These are phyloP conservation scores for Oryzaephilus surinamensis DNA, from an alignment of 1,140 invertebrate genomes.

Conservation along the genomic window DNA sequence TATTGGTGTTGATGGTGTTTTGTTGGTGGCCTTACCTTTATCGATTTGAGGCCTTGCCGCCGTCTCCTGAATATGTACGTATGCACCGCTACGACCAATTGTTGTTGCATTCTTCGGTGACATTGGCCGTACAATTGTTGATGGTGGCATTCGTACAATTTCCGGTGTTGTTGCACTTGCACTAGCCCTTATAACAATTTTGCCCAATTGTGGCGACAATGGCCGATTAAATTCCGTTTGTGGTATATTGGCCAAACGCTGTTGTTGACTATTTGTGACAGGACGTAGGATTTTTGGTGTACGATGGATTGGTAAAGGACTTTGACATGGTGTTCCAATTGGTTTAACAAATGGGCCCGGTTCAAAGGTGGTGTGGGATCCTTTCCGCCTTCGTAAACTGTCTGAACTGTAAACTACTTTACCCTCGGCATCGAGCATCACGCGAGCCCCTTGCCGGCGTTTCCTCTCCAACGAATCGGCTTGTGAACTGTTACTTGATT, in stretches of 20 bases:
- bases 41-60: conserved; percentile 48
- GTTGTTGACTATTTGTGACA: conserved; percentile 22
- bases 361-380: conserved; percentile 73
- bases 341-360: conserved; percentile 62
- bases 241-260: no score
- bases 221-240: no score
- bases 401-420: conserved; percentile 85
- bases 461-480: conserved; percentile 38
- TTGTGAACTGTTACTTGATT: conserved; percentile 34
- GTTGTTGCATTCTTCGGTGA: conserved; percentile 35
- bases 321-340: conserved; percentile 33
- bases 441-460: conserved; percentile 59
- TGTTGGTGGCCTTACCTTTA: conserved; percentile 55
- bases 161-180: conserved; percentile 40
- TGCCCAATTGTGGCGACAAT: conserved; percentile 44
- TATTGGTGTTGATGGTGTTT: conserved; percentile 6
- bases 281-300: conserved; percentile 35
- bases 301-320: conserved; percentile 37
- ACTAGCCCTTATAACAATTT: conserved; percentile 52
- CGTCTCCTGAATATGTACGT: conserved; percentile 59
- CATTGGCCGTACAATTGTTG: conserved; percentile 37
- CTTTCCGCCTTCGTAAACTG: conserved; percentile 69
- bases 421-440: conserved; percentile 76
- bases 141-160: conserved; percentile 48
- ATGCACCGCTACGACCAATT: conserved; percentile 46